Base-by-base conservation (phyloP, 1,140 invertebrate genomes). In the Melitaea cinxia region DNA sequence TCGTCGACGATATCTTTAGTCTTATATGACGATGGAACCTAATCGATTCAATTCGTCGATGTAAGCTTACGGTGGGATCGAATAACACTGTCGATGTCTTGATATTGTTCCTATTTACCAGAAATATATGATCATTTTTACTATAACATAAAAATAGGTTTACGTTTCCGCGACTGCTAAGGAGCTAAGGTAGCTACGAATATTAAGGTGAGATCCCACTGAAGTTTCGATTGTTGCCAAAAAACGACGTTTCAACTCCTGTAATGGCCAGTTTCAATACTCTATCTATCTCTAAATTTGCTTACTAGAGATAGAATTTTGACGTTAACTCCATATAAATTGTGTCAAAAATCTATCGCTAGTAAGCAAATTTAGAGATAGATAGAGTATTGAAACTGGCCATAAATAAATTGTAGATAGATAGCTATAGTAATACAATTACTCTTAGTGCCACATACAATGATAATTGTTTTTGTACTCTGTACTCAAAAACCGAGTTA, bases 391-490 rank as follows among this genome's bases (percentile, higher is more conserved):
- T n/a, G n/a, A n/a, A n/a, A n/a, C n/a, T n/a, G n/a, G n/a, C n/a
- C n/a, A n/a, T n/a, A 88, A 57, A 88, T 84, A 89, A 42, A 64
- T 64, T 86, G 80, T 89, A 89, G 86, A 85, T 85, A 88, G 80
- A 75, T 86, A 84, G 83, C 54, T 77, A 73, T 88, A 83, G 82
- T 64, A 71, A 72, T 70, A 65, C 63, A 77, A 76, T 67, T 59
- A 63, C 53, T 63, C 54, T 63, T 56, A 67, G 82, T 81, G 74
- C 65, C 78, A 87, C 77, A 35, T 69, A 62, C 60, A 56, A 73
- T 69, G 76, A 73, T 78, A 81, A 77, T 73, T 67, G 66, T 75
- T 83, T 81, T 82, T 78, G 62, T 84, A 84, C 73, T 79, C 58
- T 77, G 63, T 77, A 72, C 59, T 75, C 56, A 61, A 54, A 60